Base-by-base conservation (phyloP, 2,888 invertebrate genomes). In the Hydrotaea cyrtoneurina region DNA sequence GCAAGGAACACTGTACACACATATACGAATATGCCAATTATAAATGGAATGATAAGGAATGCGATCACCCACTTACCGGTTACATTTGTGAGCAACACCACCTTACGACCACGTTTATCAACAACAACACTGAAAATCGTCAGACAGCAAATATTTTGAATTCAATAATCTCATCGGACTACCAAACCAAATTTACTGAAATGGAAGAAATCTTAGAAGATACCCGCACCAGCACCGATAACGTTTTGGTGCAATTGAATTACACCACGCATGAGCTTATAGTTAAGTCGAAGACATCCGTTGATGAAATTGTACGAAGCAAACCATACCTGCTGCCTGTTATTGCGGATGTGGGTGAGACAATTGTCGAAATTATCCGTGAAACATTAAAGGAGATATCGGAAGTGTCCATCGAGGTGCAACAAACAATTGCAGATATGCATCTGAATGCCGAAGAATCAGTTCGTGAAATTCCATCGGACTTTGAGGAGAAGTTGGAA, bases 1-100 rank as follows among this genome's bases (percentile, higher is more conserved):
- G 21, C 11, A 21, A 43, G 0, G 73, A 74, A 26, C 59, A 74
- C 21, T 74, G 73, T 39, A 39, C 17, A 1, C 11, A 59, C n/a
- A 15, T 74, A 11, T 15, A 2, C 3, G 1, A 8, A 8, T 1
- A 15, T 0, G 5, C 5, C 5, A 21, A 19, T 13, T 74, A 15
- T 19, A 10, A 43, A 15, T 74, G 73, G 73, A 74, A 74, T 43
- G 73, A 74, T 15, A 7, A 2, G 13, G 7, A 2, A 10, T 73
- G 72, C 57, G n/a, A 36, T 23, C 3, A 17, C 11, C 1, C 2
- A 2, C 2, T 21, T 15, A 1, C 4, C 15, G 73, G 73, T 21
- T 74, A 59, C 23, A 74, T 74, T 10, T 74, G 73, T 43, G 73
- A 74, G 36, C 0, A 73, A 23, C 59, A 55, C 15, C 11, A 21